A percentile compares a stretch with the other conserved stretches of the same genome.
phyloP scores from a whole-genome alignment of 2,797 vertebrate species.

The Chrysocyon brachyurus region DNA sequence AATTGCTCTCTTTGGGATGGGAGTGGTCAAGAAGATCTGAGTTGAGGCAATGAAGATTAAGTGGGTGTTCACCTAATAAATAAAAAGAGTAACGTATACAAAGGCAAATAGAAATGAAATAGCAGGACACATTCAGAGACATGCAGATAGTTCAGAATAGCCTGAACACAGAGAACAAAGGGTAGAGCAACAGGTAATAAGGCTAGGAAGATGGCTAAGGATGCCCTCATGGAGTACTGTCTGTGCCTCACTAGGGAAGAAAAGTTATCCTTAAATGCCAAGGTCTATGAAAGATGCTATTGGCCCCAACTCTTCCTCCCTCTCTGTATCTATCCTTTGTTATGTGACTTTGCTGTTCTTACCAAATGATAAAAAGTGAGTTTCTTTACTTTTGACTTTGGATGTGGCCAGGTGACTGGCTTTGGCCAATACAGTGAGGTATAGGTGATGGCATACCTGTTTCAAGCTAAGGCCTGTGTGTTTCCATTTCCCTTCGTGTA shows the following conservation, averaged over 20 bases:
- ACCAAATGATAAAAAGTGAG: background rate
- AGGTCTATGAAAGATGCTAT: background rate
- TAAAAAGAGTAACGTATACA: background rate
- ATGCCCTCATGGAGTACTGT: background rate
- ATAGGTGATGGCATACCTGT: background rate
- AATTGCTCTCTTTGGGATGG: background rate
- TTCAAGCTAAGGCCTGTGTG: background rate
- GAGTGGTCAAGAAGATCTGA: background rate
- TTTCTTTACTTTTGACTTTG: background rate
- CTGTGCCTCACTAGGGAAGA: background rate
- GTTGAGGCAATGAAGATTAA: background rate
- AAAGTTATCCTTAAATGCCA: background rate
- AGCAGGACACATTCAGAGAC: background rate
- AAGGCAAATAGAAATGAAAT: background rate
- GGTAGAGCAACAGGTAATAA: background rate
- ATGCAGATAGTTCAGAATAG: background rate
- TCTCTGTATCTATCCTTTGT: background rate
- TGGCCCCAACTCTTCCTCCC: background rate
- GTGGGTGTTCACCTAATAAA: background rate
- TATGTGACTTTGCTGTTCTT: background rate
- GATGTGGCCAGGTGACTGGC: background rate
- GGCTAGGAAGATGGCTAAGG: no score
- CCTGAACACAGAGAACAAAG: background rate
- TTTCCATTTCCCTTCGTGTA: background rate
- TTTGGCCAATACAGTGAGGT: background rate